phyloP scores from a whole-genome alignment of 2,888 invertebrate genomes.

The Drepanosiphum platanoidis region DNA sequence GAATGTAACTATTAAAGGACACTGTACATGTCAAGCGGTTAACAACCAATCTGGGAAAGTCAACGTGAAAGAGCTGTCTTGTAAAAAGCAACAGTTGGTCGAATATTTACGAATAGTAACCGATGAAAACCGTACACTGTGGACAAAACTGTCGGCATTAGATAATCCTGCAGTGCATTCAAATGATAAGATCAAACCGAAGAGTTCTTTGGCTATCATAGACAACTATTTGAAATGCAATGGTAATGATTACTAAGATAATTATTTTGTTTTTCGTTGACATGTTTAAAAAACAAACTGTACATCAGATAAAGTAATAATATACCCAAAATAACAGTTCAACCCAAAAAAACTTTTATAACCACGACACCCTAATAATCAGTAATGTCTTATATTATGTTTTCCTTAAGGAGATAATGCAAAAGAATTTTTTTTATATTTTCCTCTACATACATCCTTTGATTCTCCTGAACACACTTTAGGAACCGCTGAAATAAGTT shows the following conservation, averaged over 20 bases:
- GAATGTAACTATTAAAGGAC: constrained; percentile 73
- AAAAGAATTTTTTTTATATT: too few relatives aligned
- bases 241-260: not conserved
- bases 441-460: too few relatives aligned
- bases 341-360: too few relatives aligned
- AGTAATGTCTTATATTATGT: too few relatives aligned
- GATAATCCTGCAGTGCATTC: constrained; percentile 21
- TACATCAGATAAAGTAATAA: too few relatives aligned
- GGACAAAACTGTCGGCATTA: constrained; percentile 75
- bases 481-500: too few relatives aligned
- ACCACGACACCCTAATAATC: too few relatives aligned
- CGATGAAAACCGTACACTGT: constrained; percentile 81
- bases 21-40: constrained; percentile 23
- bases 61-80: constrained; percentile 26
- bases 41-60: not conserved
- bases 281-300: not conserved
- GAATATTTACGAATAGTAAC: constrained; percentile 85
- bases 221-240: constrained; percentile 45
- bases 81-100: constrained; percentile 75
- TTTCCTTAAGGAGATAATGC: too few relatives aligned
- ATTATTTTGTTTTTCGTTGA: not conserved
- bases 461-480: too few relatives aligned
- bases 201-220: constrained; percentile 44
- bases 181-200: constrained; percentile 47
- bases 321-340: too few relatives aligned